Conservation (phyloP, 2,797 vertebrate species). For the Adrianichthys oophorus region DNA sequence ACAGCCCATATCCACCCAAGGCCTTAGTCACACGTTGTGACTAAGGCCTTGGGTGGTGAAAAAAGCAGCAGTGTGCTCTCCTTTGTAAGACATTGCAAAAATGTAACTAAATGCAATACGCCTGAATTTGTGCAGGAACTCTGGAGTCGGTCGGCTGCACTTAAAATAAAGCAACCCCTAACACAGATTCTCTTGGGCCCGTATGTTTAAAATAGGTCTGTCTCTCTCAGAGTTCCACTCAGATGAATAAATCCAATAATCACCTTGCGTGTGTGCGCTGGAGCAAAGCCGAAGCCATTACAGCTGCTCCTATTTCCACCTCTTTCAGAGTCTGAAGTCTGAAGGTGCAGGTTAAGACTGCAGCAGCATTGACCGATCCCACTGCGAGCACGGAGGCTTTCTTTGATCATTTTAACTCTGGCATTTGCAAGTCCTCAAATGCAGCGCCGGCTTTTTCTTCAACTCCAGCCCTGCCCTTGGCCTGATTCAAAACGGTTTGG, state of each 20-base stretch:
- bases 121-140: no score
- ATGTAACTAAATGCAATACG: no score
- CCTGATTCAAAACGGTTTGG: slow-evolving; percentile 59
- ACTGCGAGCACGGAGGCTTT: slow-evolving; percentile 25
- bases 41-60: no score
- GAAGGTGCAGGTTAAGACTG: slow-evolving; percentile 30
- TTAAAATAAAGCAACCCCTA: slow-evolving; percentile 18
- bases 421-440: slow-evolving; percentile 53
- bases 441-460: slow-evolving; percentile 56
- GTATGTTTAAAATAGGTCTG: slow-evolving; percentile 33
- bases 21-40: no score
- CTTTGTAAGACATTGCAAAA: no score
- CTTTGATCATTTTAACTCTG: slow-evolving; percentile 18
- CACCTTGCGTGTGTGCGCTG: not conserved
- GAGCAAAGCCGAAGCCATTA: slow-evolving; percentile 8
- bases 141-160: slow-evolving; percentile 10
- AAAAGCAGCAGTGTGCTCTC: no score
- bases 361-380: slow-evolving; percentile 9
- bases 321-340: slow-evolving; percentile 17
- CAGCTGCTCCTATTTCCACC: slow-evolving; percentile 18
- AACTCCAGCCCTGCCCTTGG: slow-evolving; percentile 59
- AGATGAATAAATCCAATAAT: slow-evolving; percentile 23
- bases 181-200: slow-evolving; percentile 6
- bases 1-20: no score
- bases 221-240: slow-evolving; percentile 8